Conservation (phyloP, 2,797 vertebrate species). For the Malacoraja senta region DNA sequence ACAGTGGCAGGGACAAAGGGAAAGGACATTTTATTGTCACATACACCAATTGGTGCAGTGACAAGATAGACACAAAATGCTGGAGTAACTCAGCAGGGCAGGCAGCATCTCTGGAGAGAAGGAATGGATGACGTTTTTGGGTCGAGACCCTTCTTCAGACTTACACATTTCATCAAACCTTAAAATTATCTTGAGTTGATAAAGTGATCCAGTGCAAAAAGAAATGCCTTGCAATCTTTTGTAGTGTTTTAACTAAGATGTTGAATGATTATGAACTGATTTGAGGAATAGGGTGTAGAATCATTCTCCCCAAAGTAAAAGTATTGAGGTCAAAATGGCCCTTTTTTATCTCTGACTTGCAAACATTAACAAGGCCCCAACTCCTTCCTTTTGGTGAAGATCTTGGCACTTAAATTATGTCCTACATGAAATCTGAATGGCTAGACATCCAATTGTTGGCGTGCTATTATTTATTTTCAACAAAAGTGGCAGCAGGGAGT, state of each 20-base stretch:
- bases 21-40: too few relatives aligned
- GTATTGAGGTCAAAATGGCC: not conserved
- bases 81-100: too few relatives aligned
- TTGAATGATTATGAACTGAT: not conserved
- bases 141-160: too few relatives aligned
- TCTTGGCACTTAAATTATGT: not conserved
- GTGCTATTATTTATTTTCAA: not conserved
- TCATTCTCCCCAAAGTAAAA: not conserved
- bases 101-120: too few relatives aligned
- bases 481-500: not conserved
- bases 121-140: too few relatives aligned
- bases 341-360: not conserved
- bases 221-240: too few relatives aligned
- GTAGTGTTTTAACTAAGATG: not conserved
- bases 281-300: not conserved
- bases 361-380: not conserved
- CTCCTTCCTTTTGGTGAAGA: too few relatives aligned
- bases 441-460: not conserved
- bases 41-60: too few relatives aligned
- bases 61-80: too few relatives aligned
- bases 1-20: too few relatives aligned
- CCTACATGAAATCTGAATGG: not conserved
- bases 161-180: too few relatives aligned
- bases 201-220: not conserved
- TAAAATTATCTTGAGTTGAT: not conserved